Percentiles rank a stretch among this genome's conserved stretches.
Conservation (phyloP, 1,140 invertebrate genomes). For the Brachionus koreanus region DNA sequence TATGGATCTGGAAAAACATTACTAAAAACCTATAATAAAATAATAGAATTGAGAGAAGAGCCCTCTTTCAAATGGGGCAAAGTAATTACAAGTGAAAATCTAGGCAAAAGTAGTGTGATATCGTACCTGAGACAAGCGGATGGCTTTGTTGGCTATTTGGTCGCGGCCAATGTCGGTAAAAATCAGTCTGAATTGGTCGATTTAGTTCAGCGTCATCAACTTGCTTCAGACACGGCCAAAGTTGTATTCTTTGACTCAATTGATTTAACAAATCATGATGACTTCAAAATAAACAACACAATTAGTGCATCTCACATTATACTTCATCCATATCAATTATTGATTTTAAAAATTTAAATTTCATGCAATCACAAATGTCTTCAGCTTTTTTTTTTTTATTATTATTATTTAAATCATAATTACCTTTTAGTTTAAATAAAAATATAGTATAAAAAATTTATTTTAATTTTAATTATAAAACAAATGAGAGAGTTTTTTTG, state of each 20-base stretch:
- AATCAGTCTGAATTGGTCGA: background rate
- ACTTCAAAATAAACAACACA: background rate
- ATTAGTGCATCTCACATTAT: background rate
- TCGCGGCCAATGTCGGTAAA: background rate
- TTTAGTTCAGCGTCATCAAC: background rate
- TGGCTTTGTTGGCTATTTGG: conserved; percentile 28
- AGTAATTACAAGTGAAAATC: background rate
- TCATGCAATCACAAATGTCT: background rate
- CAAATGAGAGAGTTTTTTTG: too few relatives aligned
- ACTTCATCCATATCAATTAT: background rate
- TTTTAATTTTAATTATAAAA: background rate
- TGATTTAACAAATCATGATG: background rate
- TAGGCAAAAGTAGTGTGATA: background rate
- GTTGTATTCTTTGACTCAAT: background rate
- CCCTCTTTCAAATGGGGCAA: conserved; percentile 27
- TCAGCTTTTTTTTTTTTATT: too few relatives aligned
- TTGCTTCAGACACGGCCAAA: background rate
- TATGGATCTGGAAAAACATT: background rate
- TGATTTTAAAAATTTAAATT: background rate
- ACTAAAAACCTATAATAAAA: background rate
- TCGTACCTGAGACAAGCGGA: conserved; percentile 30
- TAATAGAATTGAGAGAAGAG: conserved; percentile 22
- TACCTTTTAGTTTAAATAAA: background rate
- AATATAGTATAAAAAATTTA: background rate
- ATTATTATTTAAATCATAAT: background rate